These are phyloP conservation scores for Castor canadensis DNA, from an alignment of 2,113 vertebrate genomes.

Conservation along the genomic window DNA sequence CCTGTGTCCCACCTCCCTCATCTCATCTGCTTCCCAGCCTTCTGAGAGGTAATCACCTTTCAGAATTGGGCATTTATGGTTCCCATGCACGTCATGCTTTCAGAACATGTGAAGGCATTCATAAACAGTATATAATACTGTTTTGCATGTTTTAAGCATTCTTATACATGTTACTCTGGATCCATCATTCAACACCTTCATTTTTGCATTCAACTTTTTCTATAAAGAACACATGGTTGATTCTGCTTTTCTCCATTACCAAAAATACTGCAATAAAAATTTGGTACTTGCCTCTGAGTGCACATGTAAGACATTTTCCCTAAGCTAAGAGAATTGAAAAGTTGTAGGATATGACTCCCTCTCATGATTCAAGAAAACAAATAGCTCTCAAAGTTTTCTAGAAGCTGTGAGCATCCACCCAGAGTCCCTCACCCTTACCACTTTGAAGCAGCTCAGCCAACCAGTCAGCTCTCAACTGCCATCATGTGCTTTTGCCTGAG, in stretches of 20 bases:
- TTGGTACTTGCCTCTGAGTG: not conserved
- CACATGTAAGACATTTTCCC: not conserved
- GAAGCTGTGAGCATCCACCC: not conserved
- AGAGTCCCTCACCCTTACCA: not conserved
- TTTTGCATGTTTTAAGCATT: slow-evolving; percentile 21
- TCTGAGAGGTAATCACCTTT: not conserved
- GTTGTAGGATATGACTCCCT: not conserved
- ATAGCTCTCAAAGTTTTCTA: not conserved
- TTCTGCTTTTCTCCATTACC: not conserved
- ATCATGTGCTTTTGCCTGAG: not conserved
- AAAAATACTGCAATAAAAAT: not conserved
- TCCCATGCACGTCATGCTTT: not conserved
- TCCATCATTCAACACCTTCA: not conserved
- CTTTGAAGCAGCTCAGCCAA: not conserved
- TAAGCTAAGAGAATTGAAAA: not conserved
- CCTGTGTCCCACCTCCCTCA: not conserved
- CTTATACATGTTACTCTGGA: not conserved
- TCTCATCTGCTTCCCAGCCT: not conserved
- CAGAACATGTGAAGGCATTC: not conserved
- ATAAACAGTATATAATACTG: not conserved
- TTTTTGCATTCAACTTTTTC: slow-evolving; percentile 25
- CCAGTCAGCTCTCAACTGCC: not conserved
- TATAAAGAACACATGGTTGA: not conserved
- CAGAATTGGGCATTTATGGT: not conserved
- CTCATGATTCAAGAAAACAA: slow-evolving; percentile 22